phyloP scores from a whole-genome alignment of 2,888 invertebrate species.

The Oxyscelio sp. region DNA sequence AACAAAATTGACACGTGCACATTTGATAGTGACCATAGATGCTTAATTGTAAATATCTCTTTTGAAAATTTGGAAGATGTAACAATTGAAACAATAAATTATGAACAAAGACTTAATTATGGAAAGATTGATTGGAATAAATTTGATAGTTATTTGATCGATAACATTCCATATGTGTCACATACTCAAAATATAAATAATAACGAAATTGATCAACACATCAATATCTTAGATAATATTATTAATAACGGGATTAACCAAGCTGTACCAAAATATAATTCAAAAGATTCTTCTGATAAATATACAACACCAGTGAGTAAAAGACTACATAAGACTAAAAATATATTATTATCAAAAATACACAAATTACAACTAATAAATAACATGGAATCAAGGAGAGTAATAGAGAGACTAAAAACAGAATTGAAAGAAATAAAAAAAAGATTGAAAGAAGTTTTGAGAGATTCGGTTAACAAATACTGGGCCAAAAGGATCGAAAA shows the following conservation, averaged over 20 bases:
- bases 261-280: background rate
- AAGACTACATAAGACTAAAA: background rate
- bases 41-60: no score
- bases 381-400: background rate
- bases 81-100: no score
- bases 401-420: background rate
- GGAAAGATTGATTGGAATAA: background rate
- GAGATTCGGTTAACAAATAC: slow-evolving; percentile 18
- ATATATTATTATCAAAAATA: background rate
- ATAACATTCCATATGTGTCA: background rate
- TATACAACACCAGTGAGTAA: background rate
- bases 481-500: slow-evolving; percentile 28
- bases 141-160: background rate
- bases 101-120: background rate
- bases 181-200: background rate
- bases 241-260: background rate
- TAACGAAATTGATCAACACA: background rate
- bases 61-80: no score
- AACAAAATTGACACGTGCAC: background rate
- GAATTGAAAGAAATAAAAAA: background rate
- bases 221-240: background rate
- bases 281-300: background rate
- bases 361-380: background rate
- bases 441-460: background rate
- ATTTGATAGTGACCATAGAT: background rate